Conservation (phyloP, 2,113 vertebrate species). For the Puffinus mauretanicus region DNA sequence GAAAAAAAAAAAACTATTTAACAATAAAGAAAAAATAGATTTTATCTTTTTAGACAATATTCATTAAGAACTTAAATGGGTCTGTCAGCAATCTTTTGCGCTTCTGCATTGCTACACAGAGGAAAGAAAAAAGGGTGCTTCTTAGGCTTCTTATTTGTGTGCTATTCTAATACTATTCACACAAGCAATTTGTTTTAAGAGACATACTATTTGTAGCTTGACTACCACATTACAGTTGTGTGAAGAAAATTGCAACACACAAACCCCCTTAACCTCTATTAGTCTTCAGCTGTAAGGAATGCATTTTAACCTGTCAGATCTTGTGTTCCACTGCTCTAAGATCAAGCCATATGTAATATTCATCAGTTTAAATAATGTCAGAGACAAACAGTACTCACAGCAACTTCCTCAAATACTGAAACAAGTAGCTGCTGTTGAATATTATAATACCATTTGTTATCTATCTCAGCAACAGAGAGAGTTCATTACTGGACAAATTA, state of each 20-base stretch:
- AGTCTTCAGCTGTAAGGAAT: slow-evolving; percentile 37
- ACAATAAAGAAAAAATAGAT: not conserved
- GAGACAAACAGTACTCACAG: not conserved
- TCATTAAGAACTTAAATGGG: not conserved
- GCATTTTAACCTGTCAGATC: slow-evolving; percentile 59
- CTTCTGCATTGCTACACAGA: not conserved
- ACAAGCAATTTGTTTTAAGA: slow-evolving; percentile 37
- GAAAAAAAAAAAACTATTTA: not conserved
- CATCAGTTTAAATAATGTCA: slow-evolving; percentile 21
- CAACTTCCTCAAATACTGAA: slow-evolving; percentile 30
- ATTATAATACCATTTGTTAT: slow-evolving; percentile 35
- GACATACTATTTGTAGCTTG: slow-evolving; percentile 16
- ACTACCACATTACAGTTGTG: not conserved
- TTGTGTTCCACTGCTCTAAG: slow-evolving; percentile 46
- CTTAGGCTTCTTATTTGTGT: not conserved
- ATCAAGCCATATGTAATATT: slow-evolving; percentile 56
- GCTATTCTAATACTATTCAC: not conserved
- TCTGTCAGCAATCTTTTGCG: not conserved
- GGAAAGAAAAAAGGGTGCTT: not conserved
- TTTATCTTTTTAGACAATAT: not conserved
- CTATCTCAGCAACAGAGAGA: slow-evolving; percentile 52
- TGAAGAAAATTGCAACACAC: slow-evolving; percentile 49
- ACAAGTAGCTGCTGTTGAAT: slow-evolving; percentile 50
- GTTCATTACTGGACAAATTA: slow-evolving; percentile 73
- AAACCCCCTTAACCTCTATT: slow-evolving; percentile 47